Evolutionary conservation across 1,140 invertebrate species (phyloP), one percentile per base, ranked within the genome.

Genomic region (Macrobrachium nipponense): DNA sequence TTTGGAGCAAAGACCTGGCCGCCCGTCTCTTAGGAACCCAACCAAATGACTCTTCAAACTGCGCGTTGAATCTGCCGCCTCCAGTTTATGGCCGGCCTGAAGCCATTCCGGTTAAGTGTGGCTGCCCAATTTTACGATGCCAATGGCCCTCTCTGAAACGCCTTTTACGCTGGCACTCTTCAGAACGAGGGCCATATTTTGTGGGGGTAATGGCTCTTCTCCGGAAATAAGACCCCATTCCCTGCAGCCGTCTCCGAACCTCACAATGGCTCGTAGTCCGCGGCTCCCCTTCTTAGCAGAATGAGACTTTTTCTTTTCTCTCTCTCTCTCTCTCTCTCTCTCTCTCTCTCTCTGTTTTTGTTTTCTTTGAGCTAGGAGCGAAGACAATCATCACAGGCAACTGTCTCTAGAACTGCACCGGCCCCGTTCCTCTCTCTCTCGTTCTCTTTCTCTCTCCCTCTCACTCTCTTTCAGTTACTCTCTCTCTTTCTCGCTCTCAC

Each of bases 81-180:
- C 80, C 66, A 82, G 80, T 87, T 87, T 87, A 87, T 83, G 86
- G 73, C 86, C 86, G 66, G 86, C 60, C 80, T 82, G 80, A 87
- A 87, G 86, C 80, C 86, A 87, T 87, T 87, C 80, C 86, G 83
- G 86, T 87, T 87, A 87, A 87, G 86, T 87, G 86, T 87, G 81
- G 86, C 80, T 66, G 80, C 18, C 75, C 70, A 87, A 75, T 87
- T 87, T 87, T 87, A 87, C 80, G 81, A 75, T 80, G 86, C 80
- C 81, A 87, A 82, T 87, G 86, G 86, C 86, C 75, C 86, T 87
- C 81, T 87, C 81, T 87, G 80, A 78, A 79, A 76, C 77, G 72
- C 80, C 80, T 87, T 87, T 87, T 87, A 82, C 81, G 66, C 61
- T 75, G 86, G 86, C 86, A 87, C 86, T 87, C 86, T 87, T 87